phyloP scores from a whole-genome alignment of 2,797 vertebrate genomes.

The Sparidentex hasta region DNA sequence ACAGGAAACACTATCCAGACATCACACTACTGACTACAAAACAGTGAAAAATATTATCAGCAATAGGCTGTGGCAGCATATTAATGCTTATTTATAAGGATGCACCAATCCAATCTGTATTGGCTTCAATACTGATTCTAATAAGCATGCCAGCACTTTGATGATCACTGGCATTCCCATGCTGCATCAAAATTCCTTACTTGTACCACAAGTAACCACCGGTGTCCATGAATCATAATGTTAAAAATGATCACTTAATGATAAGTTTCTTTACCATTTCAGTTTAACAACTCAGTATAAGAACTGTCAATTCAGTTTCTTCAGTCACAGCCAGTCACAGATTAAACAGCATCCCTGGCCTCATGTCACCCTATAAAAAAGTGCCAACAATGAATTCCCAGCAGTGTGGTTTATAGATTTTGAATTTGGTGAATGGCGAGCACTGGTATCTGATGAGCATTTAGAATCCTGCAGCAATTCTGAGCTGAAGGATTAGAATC shows the following conservation, averaged over 20 bases:
- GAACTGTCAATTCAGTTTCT: neutral
- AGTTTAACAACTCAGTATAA: neutral
- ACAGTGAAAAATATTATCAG: neutral
- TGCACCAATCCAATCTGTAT: neutral
- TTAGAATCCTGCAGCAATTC: neutral
- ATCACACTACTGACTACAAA: neutral
- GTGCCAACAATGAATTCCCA: neutral
- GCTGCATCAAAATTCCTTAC: neutral
- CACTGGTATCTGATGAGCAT: neutral
- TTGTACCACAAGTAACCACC: too few species aligned
- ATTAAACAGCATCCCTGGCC: slow-evolving; percentile 4
- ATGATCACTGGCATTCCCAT: neutral
- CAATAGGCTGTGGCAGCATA: neutral
- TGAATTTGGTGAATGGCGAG: neutral
- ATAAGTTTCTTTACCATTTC: neutral
- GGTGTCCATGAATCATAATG: neutral
- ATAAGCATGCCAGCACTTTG: neutral
- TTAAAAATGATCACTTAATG: too few species aligned
- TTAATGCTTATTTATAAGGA: neutral
- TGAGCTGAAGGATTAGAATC: neutral
- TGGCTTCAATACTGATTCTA: neutral
- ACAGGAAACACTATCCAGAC: neutral
- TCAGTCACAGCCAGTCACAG: neutral
- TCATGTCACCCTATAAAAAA: slow-evolving; percentile 6
- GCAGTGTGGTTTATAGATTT: neutral